Conservation (phyloP, 2,797 vertebrate genomes). For the Coluber constrictor region DNA sequence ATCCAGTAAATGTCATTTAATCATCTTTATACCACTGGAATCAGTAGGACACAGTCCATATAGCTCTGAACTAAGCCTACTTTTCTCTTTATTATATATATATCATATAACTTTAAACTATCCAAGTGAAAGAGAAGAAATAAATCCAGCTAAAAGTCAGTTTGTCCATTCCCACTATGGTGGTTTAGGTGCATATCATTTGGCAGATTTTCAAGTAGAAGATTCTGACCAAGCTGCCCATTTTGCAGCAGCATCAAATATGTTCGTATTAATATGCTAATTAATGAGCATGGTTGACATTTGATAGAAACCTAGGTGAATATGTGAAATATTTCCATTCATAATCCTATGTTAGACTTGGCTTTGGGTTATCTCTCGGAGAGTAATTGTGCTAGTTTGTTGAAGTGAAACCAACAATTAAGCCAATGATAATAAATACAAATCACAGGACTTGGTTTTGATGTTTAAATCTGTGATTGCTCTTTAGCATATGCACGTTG, state of each 20-base stretch:
- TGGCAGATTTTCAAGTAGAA: not conserved
- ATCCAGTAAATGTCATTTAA: not conserved
- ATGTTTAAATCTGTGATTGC: not conserved
- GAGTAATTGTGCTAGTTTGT: not conserved
- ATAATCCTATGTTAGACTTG: not conserved
- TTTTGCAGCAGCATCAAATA: not conserved
- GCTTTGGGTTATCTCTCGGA: not conserved
- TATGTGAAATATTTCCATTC: not conserved
- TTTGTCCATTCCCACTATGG: not conserved
- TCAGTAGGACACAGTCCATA: not conserved
- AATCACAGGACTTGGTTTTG: not conserved
- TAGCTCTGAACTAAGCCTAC: not conserved
- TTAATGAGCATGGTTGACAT: not conserved
- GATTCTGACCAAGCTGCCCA: not conserved
- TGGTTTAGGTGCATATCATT: not conserved
- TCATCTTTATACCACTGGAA: conserved; percentile 9
- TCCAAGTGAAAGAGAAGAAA: not conserved
- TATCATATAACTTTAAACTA: not conserved
- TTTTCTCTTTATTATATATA: not conserved
- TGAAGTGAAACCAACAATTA: not conserved
- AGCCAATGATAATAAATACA: not conserved
- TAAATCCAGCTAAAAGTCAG: not conserved
- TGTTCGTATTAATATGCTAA: not conserved
- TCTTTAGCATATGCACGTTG: not conserved
- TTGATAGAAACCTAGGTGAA: not conserved